Evolutionary conservation across 2,888 invertebrate genomes (phyloP), one percentile per base, ranked within the genome.

Genomic region (Gari tellinella): DNA sequence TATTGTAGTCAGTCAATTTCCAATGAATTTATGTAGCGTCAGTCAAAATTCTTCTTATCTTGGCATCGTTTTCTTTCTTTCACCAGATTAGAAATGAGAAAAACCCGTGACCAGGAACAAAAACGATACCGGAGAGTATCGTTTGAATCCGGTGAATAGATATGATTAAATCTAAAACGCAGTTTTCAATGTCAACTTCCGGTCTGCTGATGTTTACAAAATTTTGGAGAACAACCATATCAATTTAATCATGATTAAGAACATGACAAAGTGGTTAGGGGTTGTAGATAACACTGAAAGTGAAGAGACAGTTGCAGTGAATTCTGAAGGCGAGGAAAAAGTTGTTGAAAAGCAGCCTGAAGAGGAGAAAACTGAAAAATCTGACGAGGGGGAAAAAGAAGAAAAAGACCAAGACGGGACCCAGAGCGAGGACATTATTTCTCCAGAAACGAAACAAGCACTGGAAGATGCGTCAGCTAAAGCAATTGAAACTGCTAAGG

Each of bases 391-490:
- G 38, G 61, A 60, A 40, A 40, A 58, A 8, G 77, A 75, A 41
- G 43, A 26, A n/a, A 63, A 53, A 38, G 23, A 53, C n/a, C 51
- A 81, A 14, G 78, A 76, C n/a, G 76, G 66, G 12, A 76, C 74
- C 38, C 83, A 87, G 45, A 78, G 75, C 43, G 76, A 77, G 52
- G 83, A 83, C 41, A 63, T 81, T 17, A 83, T 86, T 14, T 67
- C 81, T 19, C 79, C 80, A 31, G 67, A 80, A 65, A 82, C 86
- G 2, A 78, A 85, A 49, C 82, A 86, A 38, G 80, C 88, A 10
- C 64, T 90, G 0, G 90, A 90, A 63, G 91, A 91, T 63, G 88
- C 87, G 43, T 89, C 90, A 37, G 83, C 85, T n/a, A 89, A 89
- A 72, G 91, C 91, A 1, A 78, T 90, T 15, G 88, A 83, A 62